Percentiles rank a stretch among this genome's conserved stretches.
Conservation (phyloP, 2,888 invertebrate species). For the Lochmaea capreae region DNA sequence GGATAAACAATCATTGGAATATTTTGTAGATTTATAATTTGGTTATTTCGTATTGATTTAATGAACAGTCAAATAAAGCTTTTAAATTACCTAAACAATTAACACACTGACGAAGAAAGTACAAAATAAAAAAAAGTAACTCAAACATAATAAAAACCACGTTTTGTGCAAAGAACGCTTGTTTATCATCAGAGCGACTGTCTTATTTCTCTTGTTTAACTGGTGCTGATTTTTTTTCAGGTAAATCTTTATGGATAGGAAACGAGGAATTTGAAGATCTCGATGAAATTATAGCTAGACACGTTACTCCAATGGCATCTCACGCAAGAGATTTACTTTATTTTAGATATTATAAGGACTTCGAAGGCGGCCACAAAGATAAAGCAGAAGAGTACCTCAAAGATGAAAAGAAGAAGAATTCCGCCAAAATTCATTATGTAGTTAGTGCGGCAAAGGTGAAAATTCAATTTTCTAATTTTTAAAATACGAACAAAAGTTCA, state of each 20-base stretch:
- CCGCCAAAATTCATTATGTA: slow-evolving; percentile 90
- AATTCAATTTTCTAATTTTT: background rate
- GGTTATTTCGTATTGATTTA: too few relatives aligned
- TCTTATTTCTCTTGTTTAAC: too few relatives aligned
- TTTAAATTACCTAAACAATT: too few relatives aligned
- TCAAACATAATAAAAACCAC: too few relatives aligned
- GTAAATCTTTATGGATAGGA: slow-evolving; percentile 87
- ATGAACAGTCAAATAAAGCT: too few relatives aligned
- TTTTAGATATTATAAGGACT: slow-evolving; percentile 90
- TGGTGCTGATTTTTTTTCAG: too few relatives aligned
- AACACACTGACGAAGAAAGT: too few relatives aligned
- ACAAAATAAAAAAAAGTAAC: too few relatives aligned
- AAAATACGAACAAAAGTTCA: background rate
- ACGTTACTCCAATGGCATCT: slow-evolving; percentile 96
- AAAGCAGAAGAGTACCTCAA: slow-evolving; percentile 88
- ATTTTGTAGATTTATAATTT: too few relatives aligned
- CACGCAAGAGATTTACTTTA: slow-evolving; percentile 90
- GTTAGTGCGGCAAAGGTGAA: slow-evolving; percentile 80
- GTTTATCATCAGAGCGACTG: too few relatives aligned
- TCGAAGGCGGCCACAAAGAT: slow-evolving; percentile 83
- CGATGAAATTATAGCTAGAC: slow-evolving; percentile 98
- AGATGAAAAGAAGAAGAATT: slow-evolving; percentile 89
- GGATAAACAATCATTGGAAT: too few relatives aligned
- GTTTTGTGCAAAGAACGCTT: too few relatives aligned
- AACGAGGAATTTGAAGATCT: slow-evolving; percentile 97